Evolutionary conservation across 2,797 vertebrate genomes (phyloP).

Genomic region (Xyrichtys novacula): DNA sequence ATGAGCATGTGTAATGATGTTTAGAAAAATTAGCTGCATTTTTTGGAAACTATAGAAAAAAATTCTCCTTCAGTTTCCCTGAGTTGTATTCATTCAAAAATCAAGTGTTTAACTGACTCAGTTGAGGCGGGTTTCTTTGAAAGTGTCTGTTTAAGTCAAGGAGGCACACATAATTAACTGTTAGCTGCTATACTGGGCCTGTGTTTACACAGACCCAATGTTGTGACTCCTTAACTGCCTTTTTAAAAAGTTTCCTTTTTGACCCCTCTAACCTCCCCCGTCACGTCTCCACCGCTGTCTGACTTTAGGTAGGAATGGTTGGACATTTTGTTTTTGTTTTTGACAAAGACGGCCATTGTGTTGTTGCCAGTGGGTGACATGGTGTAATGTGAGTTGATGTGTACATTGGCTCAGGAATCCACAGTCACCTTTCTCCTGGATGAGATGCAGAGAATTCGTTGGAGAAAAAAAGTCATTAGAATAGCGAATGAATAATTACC

Average conservation of each 20-base stretch:
- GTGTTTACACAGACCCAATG: conserved; percentile 69
- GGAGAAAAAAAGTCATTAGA: conserved; percentile 20
- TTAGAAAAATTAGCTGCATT: conserved; percentile 41
- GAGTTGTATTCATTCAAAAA: conserved; percentile 56
- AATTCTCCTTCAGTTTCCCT: conserved; percentile 5
- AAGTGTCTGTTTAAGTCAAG: conserved; percentile 62
- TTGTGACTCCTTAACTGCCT: conserved; percentile 69
- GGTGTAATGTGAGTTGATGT: conserved; percentile 82
- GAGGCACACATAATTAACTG: conserved; percentile 33
- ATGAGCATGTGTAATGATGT: conserved; percentile 42
- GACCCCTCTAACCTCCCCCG: conserved; percentile 45
- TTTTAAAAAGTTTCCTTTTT: conserved; percentile 54
- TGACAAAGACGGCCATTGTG: conserved; percentile 82
- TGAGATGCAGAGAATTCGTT: conserved; percentile 34
- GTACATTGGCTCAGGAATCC: conserved; percentile 77
- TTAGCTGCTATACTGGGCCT: conserved; percentile 66
- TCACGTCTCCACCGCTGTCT: conserved; percentile 14
- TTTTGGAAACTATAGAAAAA: too few species aligned
- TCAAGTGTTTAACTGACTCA: conserved; percentile 43
- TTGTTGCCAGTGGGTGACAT: conserved; percentile 79
- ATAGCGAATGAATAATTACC: background rate
- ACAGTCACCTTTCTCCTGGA: conserved; percentile 61
- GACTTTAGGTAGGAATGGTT: conserved; percentile 33
- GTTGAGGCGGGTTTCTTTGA: conserved; percentile 37
- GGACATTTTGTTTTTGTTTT: conserved; percentile 77